phyloP scores from a whole-genome alignment of 2,888 invertebrate genomes.

The Drosophila ustulata region DNA sequence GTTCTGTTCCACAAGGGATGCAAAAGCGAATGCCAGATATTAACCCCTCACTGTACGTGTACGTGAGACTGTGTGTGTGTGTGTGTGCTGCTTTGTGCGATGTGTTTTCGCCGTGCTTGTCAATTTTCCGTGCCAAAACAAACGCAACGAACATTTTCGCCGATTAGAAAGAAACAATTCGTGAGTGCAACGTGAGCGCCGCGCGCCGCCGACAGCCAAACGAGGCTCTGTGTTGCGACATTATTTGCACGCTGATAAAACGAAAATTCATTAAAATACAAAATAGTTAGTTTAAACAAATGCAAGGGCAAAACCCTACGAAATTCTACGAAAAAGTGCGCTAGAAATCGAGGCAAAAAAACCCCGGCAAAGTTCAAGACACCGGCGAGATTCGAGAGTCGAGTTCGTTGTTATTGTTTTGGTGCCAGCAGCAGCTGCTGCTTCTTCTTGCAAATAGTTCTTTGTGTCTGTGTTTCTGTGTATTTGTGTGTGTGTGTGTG shows the following conservation, averaged over 20 bases:
- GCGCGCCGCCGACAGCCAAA: constrained; percentile 44
- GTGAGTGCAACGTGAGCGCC: constrained; percentile 78
- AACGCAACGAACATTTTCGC: constrained; percentile 82
- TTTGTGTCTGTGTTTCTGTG: constrained; percentile 50
- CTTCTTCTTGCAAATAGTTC: constrained; percentile 52
- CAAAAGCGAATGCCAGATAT: constrained; percentile 77
- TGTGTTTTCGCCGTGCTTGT: constrained; percentile 72
- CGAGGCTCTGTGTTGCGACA: constrained; percentile 17
- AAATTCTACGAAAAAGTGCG: constrained; percentile 11
- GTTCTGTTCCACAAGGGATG: constrained; percentile 69
- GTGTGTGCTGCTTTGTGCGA: constrained; percentile 58
- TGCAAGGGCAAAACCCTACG: constrained; percentile 7
- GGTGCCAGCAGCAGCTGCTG: constrained; percentile 39
- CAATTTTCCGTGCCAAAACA: constrained; percentile 82
- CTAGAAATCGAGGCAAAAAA: constrained; percentile 20
- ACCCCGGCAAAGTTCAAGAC: constrained; percentile 35
- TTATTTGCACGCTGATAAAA: constrained; percentile 40
- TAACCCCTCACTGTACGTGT: constrained; percentile 63
- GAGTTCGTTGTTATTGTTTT: constrained; percentile 69
- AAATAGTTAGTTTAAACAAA: constrained; percentile 18
- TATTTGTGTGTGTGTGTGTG: constrained; percentile 20
- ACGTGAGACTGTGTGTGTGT: constrained; percentile 31
- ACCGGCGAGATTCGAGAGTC: constrained; percentile 22
- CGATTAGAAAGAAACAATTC: constrained; percentile 84
- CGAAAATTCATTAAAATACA: constrained; percentile 7